phyloP scores from a whole-genome alignment of 2,888 invertebrate species.

The Drosophila anomelani region DNA sequence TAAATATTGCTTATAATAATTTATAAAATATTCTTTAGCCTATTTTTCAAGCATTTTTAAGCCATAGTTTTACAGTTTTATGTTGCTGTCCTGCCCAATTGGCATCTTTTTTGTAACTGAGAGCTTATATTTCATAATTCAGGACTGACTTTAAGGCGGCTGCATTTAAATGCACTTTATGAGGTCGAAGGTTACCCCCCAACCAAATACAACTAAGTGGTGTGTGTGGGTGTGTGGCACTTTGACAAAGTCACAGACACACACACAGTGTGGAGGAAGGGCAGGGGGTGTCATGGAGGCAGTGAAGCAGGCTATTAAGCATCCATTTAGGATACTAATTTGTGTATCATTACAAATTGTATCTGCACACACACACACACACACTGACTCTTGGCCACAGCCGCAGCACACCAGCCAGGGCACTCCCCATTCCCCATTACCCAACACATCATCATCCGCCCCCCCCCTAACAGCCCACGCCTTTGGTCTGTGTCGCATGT shows the following conservation, averaged over 20 bases:
- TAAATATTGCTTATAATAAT: neutral
- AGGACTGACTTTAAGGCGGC: conserved; percentile 10
- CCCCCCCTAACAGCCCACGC: neutral
- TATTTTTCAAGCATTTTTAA: neutral
- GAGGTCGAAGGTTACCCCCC: conserved; percentile 14
- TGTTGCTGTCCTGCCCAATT: neutral
- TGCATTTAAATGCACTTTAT: conserved; percentile 17
- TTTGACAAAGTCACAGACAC: conserved; percentile 18
- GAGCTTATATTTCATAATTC: conserved; percentile 2
- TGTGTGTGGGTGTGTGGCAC: conserved; percentile 10
- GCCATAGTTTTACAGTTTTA: neutral
- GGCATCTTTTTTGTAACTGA: too few species aligned
- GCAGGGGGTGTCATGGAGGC: conserved; percentile 23
- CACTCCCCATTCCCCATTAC: neutral
- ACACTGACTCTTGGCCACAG: conserved; percentile 27
- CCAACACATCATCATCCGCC: too few species aligned
- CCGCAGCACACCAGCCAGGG: conserved; percentile 15
- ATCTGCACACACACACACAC: conserved; percentile 53
- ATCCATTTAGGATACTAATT: conserved; percentile 81
- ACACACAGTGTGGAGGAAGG: too few species aligned
- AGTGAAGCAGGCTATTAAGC: conserved; percentile 73
- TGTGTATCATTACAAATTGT: conserved; percentile 81
- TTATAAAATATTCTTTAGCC: neutral
- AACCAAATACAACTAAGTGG: conserved; percentile 25
- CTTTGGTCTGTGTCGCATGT: conserved; percentile 39